Evolutionary conservation across 2,113 vertebrate genomes (phyloP).

Genomic region (Marmota flaviventris): DNA sequence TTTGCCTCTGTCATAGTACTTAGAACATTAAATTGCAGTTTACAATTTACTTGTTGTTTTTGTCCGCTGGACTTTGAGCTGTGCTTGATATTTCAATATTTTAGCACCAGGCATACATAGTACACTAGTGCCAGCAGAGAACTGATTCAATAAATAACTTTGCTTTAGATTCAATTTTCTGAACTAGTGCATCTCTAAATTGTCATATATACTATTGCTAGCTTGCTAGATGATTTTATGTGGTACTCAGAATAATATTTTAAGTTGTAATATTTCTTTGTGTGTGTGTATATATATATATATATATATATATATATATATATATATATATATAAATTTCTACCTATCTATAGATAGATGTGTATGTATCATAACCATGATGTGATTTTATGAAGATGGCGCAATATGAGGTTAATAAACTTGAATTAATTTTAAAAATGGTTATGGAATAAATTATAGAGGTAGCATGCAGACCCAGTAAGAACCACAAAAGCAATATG

Average conservation of each 20-base stretch:
- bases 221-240: not conserved
- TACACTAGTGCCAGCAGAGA: not conserved
- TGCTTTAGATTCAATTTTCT: not conserved
- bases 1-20: not conserved
- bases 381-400: not conserved
- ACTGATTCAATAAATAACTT: not conserved
- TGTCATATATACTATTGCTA: not conserved
- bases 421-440: not conserved
- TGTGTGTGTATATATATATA: not conserved
- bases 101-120: not conserved
- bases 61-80: not conserved
- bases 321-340: not conserved
- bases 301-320: not conserved
- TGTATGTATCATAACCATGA: not conserved
- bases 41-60: not conserved
- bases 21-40: not conserved
- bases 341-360: not conserved
- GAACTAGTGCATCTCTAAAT: not conserved
- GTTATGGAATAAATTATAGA: slow-evolving; percentile 21
- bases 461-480: not conserved
- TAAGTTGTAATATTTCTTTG: not conserved
- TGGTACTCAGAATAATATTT: not conserved
- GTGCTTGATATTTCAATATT: not conserved
- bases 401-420: not conserved
- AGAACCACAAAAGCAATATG: not conserved